phyloP scores from a whole-genome alignment of 2,797 vertebrate genomes.

The Oceanodroma leucorhoa region DNA sequence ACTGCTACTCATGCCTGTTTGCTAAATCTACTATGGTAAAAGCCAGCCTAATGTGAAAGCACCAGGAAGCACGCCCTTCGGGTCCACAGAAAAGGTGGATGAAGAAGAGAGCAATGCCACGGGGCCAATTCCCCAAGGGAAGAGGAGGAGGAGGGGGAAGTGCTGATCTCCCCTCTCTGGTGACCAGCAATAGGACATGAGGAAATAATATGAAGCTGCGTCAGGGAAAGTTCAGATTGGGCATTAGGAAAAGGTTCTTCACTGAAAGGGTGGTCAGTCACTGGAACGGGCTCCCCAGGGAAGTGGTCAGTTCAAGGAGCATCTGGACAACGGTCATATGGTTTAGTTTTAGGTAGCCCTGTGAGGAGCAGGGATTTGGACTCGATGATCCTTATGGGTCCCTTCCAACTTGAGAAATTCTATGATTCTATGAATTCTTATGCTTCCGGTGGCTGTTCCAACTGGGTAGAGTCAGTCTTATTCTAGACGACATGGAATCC shows the following conservation, averaged over 20 bases:
- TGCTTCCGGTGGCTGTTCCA: neutral
- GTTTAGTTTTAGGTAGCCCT: neutral
- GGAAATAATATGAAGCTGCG: neutral
- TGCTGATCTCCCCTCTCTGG: neutral
- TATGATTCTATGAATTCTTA: neutral
- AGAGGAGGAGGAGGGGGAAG: too few species aligned
- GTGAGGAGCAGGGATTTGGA: neutral
- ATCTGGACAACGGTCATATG: fast-evolving
- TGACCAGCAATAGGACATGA: neutral
- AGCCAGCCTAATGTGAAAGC: neutral
- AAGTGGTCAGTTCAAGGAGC: neutral
- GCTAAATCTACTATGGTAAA: neutral
- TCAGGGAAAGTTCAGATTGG: neutral
- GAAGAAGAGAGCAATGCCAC: neutral
- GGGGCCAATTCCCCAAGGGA: neutral
- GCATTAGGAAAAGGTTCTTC: neutral
- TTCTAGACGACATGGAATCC: neutral
- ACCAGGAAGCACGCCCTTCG: neutral
- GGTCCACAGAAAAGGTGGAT: neutral
- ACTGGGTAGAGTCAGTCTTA: neutral
- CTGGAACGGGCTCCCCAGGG: neutral
- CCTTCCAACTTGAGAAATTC: neutral
- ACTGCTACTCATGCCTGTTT: neutral
- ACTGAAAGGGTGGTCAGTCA: neutral
- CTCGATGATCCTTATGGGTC: neutral